Evolutionary conservation across 1,140 invertebrate species (phyloP).

Genomic region (Drosophila lowei): DNA sequence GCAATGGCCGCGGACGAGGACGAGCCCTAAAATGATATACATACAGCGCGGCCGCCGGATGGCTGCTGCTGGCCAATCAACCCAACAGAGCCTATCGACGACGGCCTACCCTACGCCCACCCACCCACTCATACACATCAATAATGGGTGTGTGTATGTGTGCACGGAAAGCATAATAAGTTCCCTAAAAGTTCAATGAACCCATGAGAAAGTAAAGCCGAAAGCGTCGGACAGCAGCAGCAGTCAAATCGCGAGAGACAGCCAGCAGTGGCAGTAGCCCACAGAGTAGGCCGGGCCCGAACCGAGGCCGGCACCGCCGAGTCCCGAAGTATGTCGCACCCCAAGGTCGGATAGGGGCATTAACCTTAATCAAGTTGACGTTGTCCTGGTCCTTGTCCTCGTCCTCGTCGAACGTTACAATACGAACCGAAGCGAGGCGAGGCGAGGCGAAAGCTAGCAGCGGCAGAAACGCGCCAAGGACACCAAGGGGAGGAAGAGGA

Average conservation of each 20-base stretch:
- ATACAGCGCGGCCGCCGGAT: conserved; percentile 25
- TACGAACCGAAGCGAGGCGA: too few species aligned
- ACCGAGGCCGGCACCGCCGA: conserved; percentile 44
- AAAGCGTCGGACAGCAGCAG: conserved; percentile 27
- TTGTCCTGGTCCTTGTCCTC: conserved; percentile 48
- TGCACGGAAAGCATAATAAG: conserved; percentile 61
- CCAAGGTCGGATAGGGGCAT: conserved; percentile 82
- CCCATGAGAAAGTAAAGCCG: conserved; percentile 64
- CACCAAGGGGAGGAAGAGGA: conserved; percentile 58
- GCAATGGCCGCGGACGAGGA: conserved; percentile 44
- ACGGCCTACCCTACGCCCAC: conserved; percentile 24
- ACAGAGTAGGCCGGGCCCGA: conserved; percentile 47
- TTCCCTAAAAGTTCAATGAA: conserved; percentile 77
- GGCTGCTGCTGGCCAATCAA: conserved; percentile 38
- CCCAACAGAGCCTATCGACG: conserved; percentile 47
- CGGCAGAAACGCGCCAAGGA: conserved; percentile 62
- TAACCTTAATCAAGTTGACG: conserved; percentile 75
- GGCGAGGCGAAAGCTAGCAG: conserved; percentile 41
- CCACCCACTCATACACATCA: conserved; percentile 3
- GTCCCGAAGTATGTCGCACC: conserved; percentile 76
- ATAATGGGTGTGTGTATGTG: neutral
- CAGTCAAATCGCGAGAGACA: conserved; percentile 5
- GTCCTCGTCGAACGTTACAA: too few species aligned
- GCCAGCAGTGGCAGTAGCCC: neutral
- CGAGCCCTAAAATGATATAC: conserved; percentile 67